A percentile compares a stretch with the other conserved stretches of the same genome.
Evolutionary conservation across 2,888 invertebrate genomes (phyloP).

Genomic region (Agrochola lychnidis): DNA sequence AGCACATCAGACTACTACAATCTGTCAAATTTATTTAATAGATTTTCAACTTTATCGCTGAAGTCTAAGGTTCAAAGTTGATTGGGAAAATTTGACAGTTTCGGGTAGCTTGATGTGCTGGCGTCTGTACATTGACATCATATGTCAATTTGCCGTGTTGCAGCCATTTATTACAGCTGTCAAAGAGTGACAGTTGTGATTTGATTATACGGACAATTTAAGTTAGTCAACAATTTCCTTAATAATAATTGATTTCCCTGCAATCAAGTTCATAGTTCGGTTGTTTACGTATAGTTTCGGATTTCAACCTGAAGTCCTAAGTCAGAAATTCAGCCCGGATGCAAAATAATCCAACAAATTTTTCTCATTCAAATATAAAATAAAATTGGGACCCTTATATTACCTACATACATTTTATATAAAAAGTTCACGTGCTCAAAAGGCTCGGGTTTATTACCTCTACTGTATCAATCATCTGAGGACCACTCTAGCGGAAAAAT

Average conservation of each 20-base stretch:
- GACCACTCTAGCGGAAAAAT: slow-evolving; percentile 61
- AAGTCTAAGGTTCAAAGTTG: no score
- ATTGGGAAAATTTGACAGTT: no score
- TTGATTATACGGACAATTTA: not conserved
- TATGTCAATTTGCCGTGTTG: not conserved
- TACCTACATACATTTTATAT: slow-evolving; percentile 1
- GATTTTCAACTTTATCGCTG: no score
- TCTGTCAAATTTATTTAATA: no score
- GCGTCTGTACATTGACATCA: not conserved
- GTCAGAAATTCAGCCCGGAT: not conserved
- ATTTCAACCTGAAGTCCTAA: not conserved
- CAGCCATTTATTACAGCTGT: not conserved
- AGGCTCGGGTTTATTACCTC: slow-evolving; percentile 33
- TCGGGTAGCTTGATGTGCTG: no score
- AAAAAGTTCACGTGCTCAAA: slow-evolving; percentile 28
- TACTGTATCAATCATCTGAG: slow-evolving; percentile 52
- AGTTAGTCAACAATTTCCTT: not conserved
- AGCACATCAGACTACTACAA: no score
- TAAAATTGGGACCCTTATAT: not conserved
- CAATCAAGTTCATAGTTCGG: not conserved
- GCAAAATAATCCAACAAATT: not conserved
- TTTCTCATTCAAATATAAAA: not conserved
- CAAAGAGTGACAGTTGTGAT: not conserved
- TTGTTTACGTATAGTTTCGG: not conserved
- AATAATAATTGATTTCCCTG: not conserved